Conservation (phyloP, 2,797 vertebrate species). For the Liparis tanakae region DNA sequence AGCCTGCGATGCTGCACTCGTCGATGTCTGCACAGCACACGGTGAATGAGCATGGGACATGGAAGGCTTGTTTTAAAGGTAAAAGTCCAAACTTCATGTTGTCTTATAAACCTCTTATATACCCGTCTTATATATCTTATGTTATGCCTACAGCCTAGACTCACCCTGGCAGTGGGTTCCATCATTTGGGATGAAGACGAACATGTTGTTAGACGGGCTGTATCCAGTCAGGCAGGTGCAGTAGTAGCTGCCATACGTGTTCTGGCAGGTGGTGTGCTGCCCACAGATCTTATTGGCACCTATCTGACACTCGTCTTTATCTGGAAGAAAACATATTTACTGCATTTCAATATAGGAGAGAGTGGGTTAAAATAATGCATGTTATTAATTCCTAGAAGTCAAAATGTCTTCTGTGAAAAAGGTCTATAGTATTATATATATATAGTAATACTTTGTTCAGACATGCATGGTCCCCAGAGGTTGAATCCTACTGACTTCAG, state of each 20-base stretch:
- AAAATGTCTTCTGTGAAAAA: background rate
- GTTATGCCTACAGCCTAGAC: background rate
- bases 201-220: conserved; percentile 89
- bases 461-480: background rate
- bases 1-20: conserved; percentile 83
- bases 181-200: conserved; percentile 93
- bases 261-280: conserved; percentile 89
- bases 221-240: conserved; percentile 91
- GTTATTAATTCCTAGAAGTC: background rate
- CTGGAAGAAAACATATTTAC: conserved; percentile 35
- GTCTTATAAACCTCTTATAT: background rate
- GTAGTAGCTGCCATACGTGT: conserved; percentile 92
- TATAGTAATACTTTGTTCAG: background rate
- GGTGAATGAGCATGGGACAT: background rate
- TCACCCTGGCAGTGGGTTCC: conserved; percentile 93
- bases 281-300: conserved; percentile 90
- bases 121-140: background rate
- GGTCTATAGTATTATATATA: background rate
- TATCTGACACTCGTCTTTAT: conserved; percentile 81
- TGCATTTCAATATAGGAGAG: background rate
- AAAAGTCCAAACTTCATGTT: background rate
- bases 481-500: background rate
- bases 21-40: conserved; percentile 83
- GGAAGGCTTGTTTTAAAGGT: background rate
- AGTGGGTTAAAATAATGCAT: background rate